A percentile compares a stretch with the other conserved stretches of the same genome.
These are phyloP conservation scores for Rhabdomys dilectus DNA, from an alignment of 2,113 vertebrate species.

Conservation along the genomic window DNA sequence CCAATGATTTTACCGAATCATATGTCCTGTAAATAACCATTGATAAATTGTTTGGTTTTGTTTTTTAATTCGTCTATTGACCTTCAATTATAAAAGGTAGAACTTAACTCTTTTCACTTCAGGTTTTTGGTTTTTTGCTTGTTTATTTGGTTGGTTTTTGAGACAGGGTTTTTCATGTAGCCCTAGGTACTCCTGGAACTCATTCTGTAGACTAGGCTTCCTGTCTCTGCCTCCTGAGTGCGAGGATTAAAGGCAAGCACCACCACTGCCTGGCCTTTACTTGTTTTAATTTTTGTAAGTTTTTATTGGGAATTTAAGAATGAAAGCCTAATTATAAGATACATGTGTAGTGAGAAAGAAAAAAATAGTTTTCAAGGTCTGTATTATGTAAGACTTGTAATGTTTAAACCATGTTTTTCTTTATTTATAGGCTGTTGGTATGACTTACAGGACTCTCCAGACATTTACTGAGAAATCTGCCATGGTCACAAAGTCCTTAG, in stretches of 20 bases:
- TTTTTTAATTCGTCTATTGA: conserved; percentile 53
- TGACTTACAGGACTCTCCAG: conserved; percentile 90
- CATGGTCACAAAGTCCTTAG: conserved; percentile 93
- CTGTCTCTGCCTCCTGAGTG: background rate
- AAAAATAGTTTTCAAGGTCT: conserved; percentile 41
- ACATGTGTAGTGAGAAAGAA: background rate
- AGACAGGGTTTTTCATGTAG: background rate
- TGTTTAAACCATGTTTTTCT: conserved; percentile 71
- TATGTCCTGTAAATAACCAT: conserved; percentile 40
- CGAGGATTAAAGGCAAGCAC: background rate
- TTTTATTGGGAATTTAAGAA: conserved; percentile 42
- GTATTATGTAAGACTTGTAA: conserved; percentile 57
- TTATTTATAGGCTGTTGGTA: conserved; percentile 92
- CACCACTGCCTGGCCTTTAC: background rate
- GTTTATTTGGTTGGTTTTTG: background rate
- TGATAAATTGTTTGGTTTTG: background rate
- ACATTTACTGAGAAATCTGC: conserved; percentile 92
- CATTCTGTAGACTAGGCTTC: background rate
- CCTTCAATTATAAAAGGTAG: conserved; percentile 63
- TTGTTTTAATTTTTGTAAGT: conserved; percentile 41
- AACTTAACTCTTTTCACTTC: conserved; percentile 42
- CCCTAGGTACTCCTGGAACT: background rate
- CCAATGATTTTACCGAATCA: conserved; percentile 30
- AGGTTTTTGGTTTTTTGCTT: background rate
- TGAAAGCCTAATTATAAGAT: conserved; percentile 25